Base-by-base conservation (phyloP, 2,113 vertebrate genomes). In the Garra rufa region DNA sequence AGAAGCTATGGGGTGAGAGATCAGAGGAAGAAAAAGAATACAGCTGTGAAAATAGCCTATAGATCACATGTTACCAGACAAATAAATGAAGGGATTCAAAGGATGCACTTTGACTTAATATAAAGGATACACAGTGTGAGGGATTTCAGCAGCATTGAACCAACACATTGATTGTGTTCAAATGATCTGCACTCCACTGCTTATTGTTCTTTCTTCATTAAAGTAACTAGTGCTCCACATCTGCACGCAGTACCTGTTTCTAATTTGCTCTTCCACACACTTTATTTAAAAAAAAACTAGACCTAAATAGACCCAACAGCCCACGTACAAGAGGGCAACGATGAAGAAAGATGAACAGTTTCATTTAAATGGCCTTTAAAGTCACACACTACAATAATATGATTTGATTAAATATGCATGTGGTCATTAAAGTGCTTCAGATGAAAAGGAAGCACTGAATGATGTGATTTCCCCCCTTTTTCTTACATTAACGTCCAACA, bases 241-340 rank as follows among this genome's bases (percentile, higher is more conserved):
- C 83, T 89, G 90, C 26, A 26, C 81, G 71, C 70, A n/a, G 19
- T 87, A 81, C 87, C 89, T 92, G 92, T 81, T 90, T 94, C 82
- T 89, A 90, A 92, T 91, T 90, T 91, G 87, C 89, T n/a, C 85
- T 67, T 71, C 52, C 77, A 71, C 76, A 57, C 43, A 76, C 75
- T 50, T 83, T 83, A 89, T 3, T 71, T n/a, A n/a, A 69, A 38
- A 69, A 15, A 75, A 79, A 86, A 28, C 41, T 57, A 76, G n/a
- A 21, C 38, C 83, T 67, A 59, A 52, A 78, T 63, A 78, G 85
- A 83, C 82, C 30, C 50, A 77, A 79, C 41, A 79, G 80, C 71
- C 75, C 28, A 10, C 28, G 44, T 46, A 13, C 34, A 24, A 69
- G 26, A 44, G 43, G 48, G 28, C 15, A 67, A 38, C 19, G 1